Base-by-base conservation (phyloP, 2,888 invertebrate genomes). In the Micoletzkya japonica region DNA sequence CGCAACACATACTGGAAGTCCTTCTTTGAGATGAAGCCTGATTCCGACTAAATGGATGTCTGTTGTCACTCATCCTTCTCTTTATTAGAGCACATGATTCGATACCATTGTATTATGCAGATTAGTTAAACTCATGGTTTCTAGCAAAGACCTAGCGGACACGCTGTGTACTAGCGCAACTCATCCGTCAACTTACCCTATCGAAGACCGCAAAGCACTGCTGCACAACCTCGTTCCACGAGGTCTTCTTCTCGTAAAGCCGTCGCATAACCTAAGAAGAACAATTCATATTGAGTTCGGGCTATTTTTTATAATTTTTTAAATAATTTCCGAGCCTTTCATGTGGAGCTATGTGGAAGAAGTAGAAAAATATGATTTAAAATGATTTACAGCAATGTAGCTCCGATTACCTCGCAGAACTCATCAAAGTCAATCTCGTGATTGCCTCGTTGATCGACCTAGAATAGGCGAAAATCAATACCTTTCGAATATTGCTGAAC, bases 361-460 rank as follows among this genome's bases (percentile, higher is more conserved):
- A 4, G 34, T 26, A 2, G 20, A 24, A 10, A 17, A 3, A 14
- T 70, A 69, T 32, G 7, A n/a, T 50, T n/a, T n/a, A n/a, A n/a
- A n/a, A n/a, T n/a, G n/a, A n/a, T n/a, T n/a, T n/a, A n/a, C n/a
- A n/a, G n/a, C n/a, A n/a, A n/a, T n/a, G n/a, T 10, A 44, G 44
- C 20, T 10, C 20, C 44, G 17, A n/a, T n/a, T 37, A 66, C 68
- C 34, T 75, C 75, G 60, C 80, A 80, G 50, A 79, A 81, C 73
- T 83, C 83, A 70, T 83, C 83, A 58, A 83, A 83, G 63, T 85
- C 84, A 39, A 84, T 84, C 59, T 84, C 83, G 73, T 85, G 82
- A 59, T 84, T 84, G 36, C 83, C 83, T 28, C 84, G 73, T 73
- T 83, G 81, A 68, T 84, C 84, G 7, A 84, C 79, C 75, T 77